Percentiles rank a stretch among this genome's conserved stretches.
Evolutionary conservation across 2,888 invertebrate species (phyloP).

Genomic region (Lycophotia porphyrea): DNA sequence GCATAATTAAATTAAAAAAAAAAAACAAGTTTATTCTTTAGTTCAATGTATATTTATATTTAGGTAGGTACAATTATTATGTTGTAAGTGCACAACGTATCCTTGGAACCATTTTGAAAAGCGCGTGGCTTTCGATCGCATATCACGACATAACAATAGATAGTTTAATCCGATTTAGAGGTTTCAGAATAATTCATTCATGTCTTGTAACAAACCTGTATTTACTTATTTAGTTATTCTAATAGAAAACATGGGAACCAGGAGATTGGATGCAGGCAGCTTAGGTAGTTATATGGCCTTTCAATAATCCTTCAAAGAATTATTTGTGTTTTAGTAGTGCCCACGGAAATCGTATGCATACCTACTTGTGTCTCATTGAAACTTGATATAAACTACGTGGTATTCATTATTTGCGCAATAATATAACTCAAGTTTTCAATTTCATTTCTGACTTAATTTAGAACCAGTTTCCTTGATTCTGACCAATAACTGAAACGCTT

Average conservation of each 20-base stretch:
- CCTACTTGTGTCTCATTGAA: not conserved
- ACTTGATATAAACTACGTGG: not conserved
- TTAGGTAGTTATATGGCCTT: not conserved
- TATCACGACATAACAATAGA: conserved; percentile 55
- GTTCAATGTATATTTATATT: conserved; percentile 34
- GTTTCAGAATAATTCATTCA: conserved; percentile 48
- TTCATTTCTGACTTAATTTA: not conserved
- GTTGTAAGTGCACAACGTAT: conserved; percentile 45
- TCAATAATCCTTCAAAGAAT: not conserved
- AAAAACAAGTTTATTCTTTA: not conserved
- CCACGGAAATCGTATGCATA: not conserved
- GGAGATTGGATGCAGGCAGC: not conserved
- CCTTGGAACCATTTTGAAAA: conserved; percentile 63
- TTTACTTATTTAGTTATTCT: conserved; percentile 9
- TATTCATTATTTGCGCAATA: conserved; percentile 4
- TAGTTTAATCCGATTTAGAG: conserved; percentile 42
- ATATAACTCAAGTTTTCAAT: not conserved
- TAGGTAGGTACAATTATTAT: conserved; percentile 19
- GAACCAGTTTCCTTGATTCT: conserved; percentile 31
- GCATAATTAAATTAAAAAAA: not conserved
- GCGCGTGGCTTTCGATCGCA: conserved; percentile 45
- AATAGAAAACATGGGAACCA: conserved; percentile 1
- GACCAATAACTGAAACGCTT: not conserved
- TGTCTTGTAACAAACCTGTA: conserved; percentile 24
- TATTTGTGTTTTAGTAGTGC: not conserved